phyloP scores from a whole-genome alignment of 2,797 vertebrate species.

The Myotis myotis region DNA sequence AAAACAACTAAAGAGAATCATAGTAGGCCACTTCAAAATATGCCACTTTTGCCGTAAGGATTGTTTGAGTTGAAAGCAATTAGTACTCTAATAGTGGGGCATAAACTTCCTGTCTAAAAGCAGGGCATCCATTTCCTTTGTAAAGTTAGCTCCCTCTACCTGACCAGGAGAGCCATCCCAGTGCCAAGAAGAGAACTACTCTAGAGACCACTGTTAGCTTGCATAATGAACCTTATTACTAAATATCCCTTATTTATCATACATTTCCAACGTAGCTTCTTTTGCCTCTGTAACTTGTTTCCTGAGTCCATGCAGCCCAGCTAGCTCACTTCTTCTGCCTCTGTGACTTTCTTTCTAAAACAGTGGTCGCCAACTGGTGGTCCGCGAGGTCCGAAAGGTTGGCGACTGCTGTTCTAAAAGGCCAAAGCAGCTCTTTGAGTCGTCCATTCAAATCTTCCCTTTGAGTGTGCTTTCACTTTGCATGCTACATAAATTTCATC shows the following conservation, averaged over 20 bases:
- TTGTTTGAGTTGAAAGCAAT: neutral
- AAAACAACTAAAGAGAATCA: neutral
- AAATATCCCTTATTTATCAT: neutral
- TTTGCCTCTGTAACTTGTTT: neutral
- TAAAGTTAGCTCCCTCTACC: neutral
- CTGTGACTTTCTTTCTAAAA: too few relatives aligned
- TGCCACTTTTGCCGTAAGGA: rapidly evolving
- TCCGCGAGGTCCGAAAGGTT: too few relatives aligned
- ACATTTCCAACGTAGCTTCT: too few relatives aligned
- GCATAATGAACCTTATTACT: neutral
- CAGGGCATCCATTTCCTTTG: neutral
- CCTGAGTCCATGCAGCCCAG: too few relatives aligned
- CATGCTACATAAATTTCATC: too few relatives aligned
- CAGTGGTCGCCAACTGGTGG: too few relatives aligned
- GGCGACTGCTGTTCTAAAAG: too few relatives aligned
- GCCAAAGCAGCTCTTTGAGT: too few relatives aligned
- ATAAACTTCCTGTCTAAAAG: neutral
- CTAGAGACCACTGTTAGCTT: neutral
- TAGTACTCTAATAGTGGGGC: neutral
- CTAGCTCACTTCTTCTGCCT: too few relatives aligned
- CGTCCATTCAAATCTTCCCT: too few relatives aligned
- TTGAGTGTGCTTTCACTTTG: too few relatives aligned
- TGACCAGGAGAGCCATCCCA: neutral
- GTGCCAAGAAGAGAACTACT: neutral
- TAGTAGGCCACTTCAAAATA: neutral